Percentiles rank a stretch among this genome's conserved stretches.
Conservation (phyloP, 1,140 invertebrate genomes). For the Aporrectodea caliginosa region DNA sequence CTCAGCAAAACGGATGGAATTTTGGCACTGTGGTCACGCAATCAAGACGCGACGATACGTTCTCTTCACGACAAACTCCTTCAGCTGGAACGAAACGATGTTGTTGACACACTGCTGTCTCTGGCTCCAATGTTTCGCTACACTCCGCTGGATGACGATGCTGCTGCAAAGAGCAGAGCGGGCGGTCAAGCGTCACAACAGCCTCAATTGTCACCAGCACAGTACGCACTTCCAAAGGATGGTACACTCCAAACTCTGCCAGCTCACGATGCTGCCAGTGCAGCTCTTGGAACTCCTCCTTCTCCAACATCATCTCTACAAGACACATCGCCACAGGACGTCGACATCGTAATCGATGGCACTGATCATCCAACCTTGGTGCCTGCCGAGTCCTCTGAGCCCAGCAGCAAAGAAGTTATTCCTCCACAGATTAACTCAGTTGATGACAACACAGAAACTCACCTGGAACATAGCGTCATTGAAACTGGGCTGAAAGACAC, state of each 20-base stretch:
- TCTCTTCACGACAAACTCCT: slow-evolving; percentile 54
- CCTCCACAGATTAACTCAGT: neutral
- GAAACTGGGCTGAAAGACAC: neutral
- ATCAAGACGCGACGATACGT: slow-evolving; percentile 55
- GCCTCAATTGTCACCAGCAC: neutral
- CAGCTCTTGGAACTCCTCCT: too few relatives aligned
- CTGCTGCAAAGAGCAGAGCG: neutral
- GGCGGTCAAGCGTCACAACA: neutral
- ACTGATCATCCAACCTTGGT: neutral
- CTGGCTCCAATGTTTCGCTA: slow-evolving; percentile 55
- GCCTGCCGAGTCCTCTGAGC: too few relatives aligned
- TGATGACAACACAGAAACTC: neutral
- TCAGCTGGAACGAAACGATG: slow-evolving; percentile 60
- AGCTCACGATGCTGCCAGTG: neutral
- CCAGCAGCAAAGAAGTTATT: too few relatives aligned
- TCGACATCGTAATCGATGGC: neutral
- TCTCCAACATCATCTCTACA: too few relatives aligned
- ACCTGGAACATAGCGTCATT: neutral
- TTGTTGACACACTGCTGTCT: slow-evolving; percentile 56
- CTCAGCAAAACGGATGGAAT: slow-evolving; percentile 58
- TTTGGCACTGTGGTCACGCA: slow-evolving; percentile 57
- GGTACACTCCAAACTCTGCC: neutral
- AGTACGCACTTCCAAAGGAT: neutral
- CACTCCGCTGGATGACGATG: neutral
- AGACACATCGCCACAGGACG: neutral